Conservation (phyloP, 2,113 vertebrate species). For the Marmota flaviventris region DNA sequence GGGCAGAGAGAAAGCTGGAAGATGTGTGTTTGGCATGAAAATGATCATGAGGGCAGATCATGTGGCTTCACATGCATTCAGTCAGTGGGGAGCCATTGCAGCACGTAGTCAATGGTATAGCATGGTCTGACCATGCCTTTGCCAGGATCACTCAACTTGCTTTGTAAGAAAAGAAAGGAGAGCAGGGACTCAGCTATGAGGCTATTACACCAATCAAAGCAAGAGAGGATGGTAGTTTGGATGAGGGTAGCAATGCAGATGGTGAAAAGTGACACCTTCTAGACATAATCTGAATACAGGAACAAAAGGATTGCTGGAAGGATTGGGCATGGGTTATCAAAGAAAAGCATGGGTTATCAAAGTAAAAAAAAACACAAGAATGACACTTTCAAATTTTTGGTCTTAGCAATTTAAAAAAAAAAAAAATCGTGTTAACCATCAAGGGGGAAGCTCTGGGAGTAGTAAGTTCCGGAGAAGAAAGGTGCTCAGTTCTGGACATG, state of each 20-base stretch:
- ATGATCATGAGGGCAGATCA: neutral
- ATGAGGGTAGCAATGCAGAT: neutral
- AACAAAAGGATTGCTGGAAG: slow-evolving; percentile 7
- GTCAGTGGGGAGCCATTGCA: neutral
- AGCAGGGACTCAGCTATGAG: neutral
- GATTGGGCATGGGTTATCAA: neutral
- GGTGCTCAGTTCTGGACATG: neutral
- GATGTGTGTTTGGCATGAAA: neutral
- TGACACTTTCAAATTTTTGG: neutral
- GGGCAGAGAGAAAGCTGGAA: neutral
- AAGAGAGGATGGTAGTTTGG: neutral
- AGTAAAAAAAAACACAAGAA: neutral
- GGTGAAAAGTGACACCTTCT: neutral
- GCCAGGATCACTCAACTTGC: neutral
- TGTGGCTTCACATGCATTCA: rapidly evolving
- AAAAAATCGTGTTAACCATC: neutral
- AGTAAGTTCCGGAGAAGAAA: neutral
- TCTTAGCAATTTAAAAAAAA: neutral
- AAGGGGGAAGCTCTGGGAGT: neutral
- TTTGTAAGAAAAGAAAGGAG: neutral
- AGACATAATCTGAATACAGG: neutral
- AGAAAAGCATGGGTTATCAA: neutral
- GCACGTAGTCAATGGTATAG: neutral
- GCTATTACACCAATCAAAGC: neutral
- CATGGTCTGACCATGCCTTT: neutral